Evolutionary conservation across 2,888 invertebrate genomes (phyloP).

Genomic region (Molorchus minor): DNA sequence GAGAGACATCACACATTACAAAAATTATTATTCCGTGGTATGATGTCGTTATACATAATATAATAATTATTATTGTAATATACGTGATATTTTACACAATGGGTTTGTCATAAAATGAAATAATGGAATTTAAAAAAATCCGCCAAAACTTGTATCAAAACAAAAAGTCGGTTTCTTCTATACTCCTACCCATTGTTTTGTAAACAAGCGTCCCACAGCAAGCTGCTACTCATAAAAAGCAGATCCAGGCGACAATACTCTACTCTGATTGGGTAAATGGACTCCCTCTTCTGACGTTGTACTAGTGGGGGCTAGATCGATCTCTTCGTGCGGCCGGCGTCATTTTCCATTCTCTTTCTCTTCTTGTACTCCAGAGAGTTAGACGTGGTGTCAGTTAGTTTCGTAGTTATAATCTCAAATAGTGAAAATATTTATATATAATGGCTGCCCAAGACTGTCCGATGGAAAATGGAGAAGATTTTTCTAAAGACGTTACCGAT

Average conservation of each 20-base stretch:
- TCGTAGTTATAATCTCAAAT: slow-evolving; percentile 19
- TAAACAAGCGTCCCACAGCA: slow-evolving; percentile 11
- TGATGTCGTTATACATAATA: no score
- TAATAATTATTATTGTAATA: no score
- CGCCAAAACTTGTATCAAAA: not conserved
- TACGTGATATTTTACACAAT: no score
- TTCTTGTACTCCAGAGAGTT: slow-evolving; percentile 53
- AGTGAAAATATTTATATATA: slow-evolving; percentile 19
- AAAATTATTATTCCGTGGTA: no score
- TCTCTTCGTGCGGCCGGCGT: slow-evolving; percentile 24
- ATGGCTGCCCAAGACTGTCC: slow-evolving; percentile 73
- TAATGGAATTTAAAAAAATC: no score
- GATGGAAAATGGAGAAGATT: slow-evolving; percentile 83
- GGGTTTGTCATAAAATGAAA: no score
- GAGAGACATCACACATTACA: no score
- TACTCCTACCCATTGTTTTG: slow-evolving; percentile 6
- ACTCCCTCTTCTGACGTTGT: slow-evolving; percentile 18
- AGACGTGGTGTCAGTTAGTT: slow-evolving; percentile 54
- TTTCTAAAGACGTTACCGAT: slow-evolving; percentile 77
- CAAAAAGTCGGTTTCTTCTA: slow-evolving; percentile 11
- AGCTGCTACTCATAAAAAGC: slow-evolving; percentile 33
- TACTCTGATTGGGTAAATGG: slow-evolving; percentile 34
- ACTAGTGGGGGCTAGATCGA: slow-evolving; percentile 22
- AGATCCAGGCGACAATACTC: slow-evolving; percentile 22
- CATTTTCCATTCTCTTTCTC: slow-evolving; percentile 52